Evolutionary conservation across 2,113 vertebrate species (phyloP), one percentile per base, ranked within the genome.

Genomic region (Cromileptes altivelis): DNA sequence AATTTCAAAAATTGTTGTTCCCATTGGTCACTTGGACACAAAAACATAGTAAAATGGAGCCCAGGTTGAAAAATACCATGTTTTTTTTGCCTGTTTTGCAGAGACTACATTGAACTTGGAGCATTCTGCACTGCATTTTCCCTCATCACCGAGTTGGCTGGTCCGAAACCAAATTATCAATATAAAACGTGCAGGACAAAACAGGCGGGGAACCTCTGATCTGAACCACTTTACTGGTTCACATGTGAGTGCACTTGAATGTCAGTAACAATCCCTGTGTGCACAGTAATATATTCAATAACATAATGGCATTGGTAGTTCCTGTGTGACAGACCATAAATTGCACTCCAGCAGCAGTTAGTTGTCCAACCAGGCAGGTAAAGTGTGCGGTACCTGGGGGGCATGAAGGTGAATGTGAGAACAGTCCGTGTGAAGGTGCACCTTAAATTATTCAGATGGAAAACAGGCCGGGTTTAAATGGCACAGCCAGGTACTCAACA

Each of bases 361-460:
- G 79, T 63, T 75, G 80, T 65, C 33, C 78, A 86, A 72, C 74
- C 86, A 75, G 61, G 82, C 82, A 78, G 79, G 75, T 94, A 89
- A 91, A 87, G 80, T 42, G 78, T 80, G 67, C 50, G 76, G 72
- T 67, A 65, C 75, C 88, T 47, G 81, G 82, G 78, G 79, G 80
- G 76, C 53, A 72, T 50, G 72, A 30, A 81, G 85, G 89, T 90
- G 65, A 91, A 80, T 10, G 82, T 90, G 91, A 94, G 90, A 90
- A 45, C 72, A 9, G 72, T 58, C 86, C 45, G 45, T 75, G 82
- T 73, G 82, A 81, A 86, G 80, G 84, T 62, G 81, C 37, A 56
- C 61, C 55, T 90, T 95, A 78, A 94, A 94, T 94, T 91, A 95
- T 94, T 94, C 82, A 94, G 81, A 91, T 90, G 92, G 91, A 94